Base-by-base conservation (phyloP, 2,888 invertebrate species). In the Ormyrus rosae region DNA sequence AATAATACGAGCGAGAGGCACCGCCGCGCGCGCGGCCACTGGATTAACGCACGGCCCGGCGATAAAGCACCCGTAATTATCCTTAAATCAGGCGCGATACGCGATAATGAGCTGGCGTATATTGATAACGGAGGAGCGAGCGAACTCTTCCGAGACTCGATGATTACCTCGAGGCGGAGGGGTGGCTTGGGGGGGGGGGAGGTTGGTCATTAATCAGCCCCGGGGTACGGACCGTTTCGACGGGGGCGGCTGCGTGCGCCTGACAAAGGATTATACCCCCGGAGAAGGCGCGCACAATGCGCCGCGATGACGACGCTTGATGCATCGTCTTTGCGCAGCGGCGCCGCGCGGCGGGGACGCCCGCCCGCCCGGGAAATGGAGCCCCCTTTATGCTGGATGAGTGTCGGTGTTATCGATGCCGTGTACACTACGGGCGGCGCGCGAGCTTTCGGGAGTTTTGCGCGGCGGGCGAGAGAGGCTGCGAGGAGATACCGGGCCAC, bases 31-130 rank as follows among this genome's bases (percentile, higher is more conserved):
- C n/a, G n/a, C 56, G 65, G n/a, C 11, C 34, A 34, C 34, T 46
- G 75, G 68, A 76, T 76, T 68, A 76, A 61, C 34, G 68, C 61
- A 5, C 56, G 65, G n/a, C 11, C 34, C 34, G 19, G 11, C 13
- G 10, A 72, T 61, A 72, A 55, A 45, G 74, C 56, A 63, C 50
- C 53, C 63, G 55, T 69, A 77, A 77, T 69, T 69, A 77, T 77
- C 76, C 76, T 69, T 77, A 69, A 77, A 77, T 77, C 76, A 77
- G 69, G 51, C 19, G 8, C 46, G 61, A 51, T 67, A 19, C 51
- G 60, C 63, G 72, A 74, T 74, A 74, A 74, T 74, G 74, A 74
- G 74, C 65, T 72, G 34, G 19, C 63, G 55, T 51, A 1, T 19
- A 7, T 51, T 6, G 9, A 58, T 34, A 34, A 34, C 34, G 34